Evolutionary conservation across 2,888 invertebrate species (phyloP).

Genomic region (Anoncus sp.): DNA sequence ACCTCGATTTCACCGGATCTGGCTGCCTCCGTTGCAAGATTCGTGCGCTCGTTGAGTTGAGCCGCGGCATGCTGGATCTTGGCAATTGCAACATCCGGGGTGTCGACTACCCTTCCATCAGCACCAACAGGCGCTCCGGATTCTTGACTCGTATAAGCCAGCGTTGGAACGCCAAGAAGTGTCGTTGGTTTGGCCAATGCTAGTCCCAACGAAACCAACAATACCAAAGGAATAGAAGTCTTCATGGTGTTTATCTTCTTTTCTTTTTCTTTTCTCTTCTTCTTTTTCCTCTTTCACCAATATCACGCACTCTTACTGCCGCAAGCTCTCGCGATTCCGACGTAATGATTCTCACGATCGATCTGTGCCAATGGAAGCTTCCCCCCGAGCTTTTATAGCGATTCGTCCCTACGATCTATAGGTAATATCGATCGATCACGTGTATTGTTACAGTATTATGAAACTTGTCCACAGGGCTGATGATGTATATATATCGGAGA

Average conservation of each 20-base stretch:
- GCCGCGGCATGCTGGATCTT: constrained; percentile 73
- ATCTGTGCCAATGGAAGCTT: constrained; percentile 41
- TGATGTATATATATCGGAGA: background rate
- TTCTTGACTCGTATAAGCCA: constrained; percentile 50
- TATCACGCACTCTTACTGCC: constrained; percentile 4
- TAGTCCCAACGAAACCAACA: constrained; percentile 34
- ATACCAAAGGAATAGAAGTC: constrained; percentile 23
- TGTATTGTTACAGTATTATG: constrained; percentile 1
- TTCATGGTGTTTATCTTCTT: constrained; percentile 31
- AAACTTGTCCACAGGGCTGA: background rate
- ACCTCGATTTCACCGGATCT: constrained; percentile 66
- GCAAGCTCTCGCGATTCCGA: constrained; percentile 12
- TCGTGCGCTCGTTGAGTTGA: constrained; percentile 53
- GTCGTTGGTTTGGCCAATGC: constrained; percentile 51
- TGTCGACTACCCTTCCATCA: constrained; percentile 73
- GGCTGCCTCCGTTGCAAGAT: constrained; percentile 71
- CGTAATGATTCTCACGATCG: constrained; percentile 35
- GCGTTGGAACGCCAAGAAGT: constrained; percentile 41
- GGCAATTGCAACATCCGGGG: constrained; percentile 73
- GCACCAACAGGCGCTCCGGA: constrained; percentile 69
- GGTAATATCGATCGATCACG: background rate
- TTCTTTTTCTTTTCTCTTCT: background rate
- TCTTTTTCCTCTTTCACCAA: background rate
- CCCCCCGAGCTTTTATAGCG: constrained; percentile 49
- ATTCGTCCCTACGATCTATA: constrained; percentile 14